Conservation (phyloP, 2,888 invertebrate genomes). For the Gnatocerus cornutus region DNA sequence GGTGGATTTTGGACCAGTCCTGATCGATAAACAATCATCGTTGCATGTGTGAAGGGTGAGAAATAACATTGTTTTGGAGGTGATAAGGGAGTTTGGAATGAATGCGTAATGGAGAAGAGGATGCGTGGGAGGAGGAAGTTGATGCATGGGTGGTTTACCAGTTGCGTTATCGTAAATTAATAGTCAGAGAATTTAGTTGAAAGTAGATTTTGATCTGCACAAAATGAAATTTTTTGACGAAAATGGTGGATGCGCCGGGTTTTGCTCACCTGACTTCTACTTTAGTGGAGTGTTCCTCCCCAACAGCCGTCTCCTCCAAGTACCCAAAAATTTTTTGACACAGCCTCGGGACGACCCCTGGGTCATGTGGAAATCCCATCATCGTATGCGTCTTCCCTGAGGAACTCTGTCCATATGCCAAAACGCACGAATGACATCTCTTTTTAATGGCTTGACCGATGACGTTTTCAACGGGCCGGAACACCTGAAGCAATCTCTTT, state of each 20-base stretch:
- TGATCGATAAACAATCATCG: conserved; percentile 60
- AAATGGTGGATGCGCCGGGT: too few relatives aligned
- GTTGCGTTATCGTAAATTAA: background rate
- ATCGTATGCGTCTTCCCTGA: conserved; percentile 86
- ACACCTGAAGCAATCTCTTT: conserved; percentile 72
- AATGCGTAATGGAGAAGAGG: conserved; percentile 5
- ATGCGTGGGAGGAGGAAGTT: conserved; percentile 2
- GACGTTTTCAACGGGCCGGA: conserved; percentile 78
- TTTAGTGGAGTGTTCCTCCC: too few relatives aligned
- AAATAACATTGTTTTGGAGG: conserved; percentile 27
- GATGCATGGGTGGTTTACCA: background rate
- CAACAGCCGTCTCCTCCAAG: conserved; percentile 65
- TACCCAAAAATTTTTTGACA: conserved; percentile 73
- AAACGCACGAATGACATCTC: conserved; percentile 80
- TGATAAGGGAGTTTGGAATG: conserved; percentile 28
- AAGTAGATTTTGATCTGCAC: too few relatives aligned
- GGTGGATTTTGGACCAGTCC: conserved; percentile 38
- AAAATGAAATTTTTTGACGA: too few relatives aligned
- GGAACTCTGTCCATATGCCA: conserved; percentile 85
- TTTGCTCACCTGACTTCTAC: conserved; percentile 67
- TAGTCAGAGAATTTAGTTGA: too few relatives aligned
- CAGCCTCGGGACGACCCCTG: conserved; percentile 75
- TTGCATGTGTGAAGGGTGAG: conserved; percentile 60
- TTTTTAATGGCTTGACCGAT: conserved; percentile 77
- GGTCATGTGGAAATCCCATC: conserved; percentile 78